These are phyloP conservation scores for Zaprionus gabonicus DNA, from an alignment of 1,140 invertebrate genomes.

Conservation along the genomic window DNA sequence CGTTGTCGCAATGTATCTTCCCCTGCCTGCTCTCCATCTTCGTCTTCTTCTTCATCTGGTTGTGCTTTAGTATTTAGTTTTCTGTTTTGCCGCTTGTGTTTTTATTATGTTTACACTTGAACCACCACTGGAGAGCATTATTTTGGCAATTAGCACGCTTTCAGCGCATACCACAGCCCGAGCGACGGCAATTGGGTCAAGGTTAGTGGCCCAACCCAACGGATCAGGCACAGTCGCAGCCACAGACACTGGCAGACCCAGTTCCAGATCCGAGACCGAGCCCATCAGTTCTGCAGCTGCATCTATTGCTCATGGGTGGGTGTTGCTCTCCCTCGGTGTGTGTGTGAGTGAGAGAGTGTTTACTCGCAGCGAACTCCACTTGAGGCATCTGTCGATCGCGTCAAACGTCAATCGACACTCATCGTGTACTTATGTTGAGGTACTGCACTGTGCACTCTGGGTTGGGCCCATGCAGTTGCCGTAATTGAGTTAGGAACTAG, in stretches of 20 bases:
- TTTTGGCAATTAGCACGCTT: constrained; percentile 75
- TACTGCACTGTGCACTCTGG: constrained; percentile 13
- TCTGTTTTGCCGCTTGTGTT: constrained; percentile 13
- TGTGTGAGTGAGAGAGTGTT: constrained; percentile 13
- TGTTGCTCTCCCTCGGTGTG: constrained; percentile 7
- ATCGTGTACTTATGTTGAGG: constrained; percentile 10
- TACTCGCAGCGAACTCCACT: constrained; percentile 29
- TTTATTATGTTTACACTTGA: constrained; percentile 74
- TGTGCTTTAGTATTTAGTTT: constrained; percentile 21
- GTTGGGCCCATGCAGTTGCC: too few relatives aligned
- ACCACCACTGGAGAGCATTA: constrained; percentile 50
- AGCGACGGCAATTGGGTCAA: constrained; percentile 58
- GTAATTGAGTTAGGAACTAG: constrained; percentile 31
- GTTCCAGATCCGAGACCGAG: constrained; percentile 11
- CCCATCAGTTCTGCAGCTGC: constrained; percentile 14
- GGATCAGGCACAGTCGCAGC: too few relatives aligned
- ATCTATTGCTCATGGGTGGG: constrained; percentile 15
- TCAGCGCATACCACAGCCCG: constrained; percentile 53
- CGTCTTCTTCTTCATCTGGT: background rate
- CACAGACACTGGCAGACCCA: too few relatives aligned
- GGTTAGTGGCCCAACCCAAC: constrained; percentile 60
- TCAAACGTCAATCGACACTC: constrained; percentile 32
- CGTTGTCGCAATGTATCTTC: constrained; percentile 26
- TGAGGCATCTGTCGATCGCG: constrained; percentile 31
- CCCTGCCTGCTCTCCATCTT: background rate